These are phyloP conservation scores for Mastacembelus armatus DNA, from an alignment of 2,797 vertebrate species.

Conservation along the genomic window DNA sequence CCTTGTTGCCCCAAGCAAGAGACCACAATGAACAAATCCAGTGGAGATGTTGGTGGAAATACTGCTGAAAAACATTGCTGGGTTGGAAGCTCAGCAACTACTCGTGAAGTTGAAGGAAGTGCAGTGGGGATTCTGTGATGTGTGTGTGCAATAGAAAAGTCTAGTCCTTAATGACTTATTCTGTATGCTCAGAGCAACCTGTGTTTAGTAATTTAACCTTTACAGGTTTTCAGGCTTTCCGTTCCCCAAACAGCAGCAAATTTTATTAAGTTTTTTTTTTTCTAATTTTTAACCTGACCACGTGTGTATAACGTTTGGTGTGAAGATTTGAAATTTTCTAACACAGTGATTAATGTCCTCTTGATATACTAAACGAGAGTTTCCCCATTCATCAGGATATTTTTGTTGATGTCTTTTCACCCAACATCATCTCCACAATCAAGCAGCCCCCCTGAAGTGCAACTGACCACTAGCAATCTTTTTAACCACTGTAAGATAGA, in stretches of 20 bases:
- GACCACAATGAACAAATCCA: slow-evolving; percentile 68
- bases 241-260: too few species aligned
- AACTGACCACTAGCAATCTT: slow-evolving; percentile 29
- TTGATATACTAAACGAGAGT: slow-evolving; percentile 9
- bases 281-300: too few species aligned
- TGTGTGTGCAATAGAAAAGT: slow-evolving; percentile 29
- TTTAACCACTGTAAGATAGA: slow-evolving; percentile 29
- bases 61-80: slow-evolving; percentile 20
- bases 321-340: not conserved
- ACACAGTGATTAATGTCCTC: not conserved
- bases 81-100: slow-evolving; percentile 62
- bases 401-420: slow-evolving; percentile 38
- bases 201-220: slow-evolving; percentile 12
- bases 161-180: slow-evolving; percentile 45
- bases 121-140: slow-evolving; percentile 10
- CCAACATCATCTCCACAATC: slow-evolving; percentile 41
- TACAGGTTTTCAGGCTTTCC: too few species aligned
- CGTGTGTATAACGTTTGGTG: not conserved
- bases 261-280: slow-evolving; percentile 19
- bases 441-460: not conserved
- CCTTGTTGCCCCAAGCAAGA: slow-evolving; percentile 61
- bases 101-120: slow-evolving; percentile 52
- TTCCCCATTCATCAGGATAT: too few species aligned
- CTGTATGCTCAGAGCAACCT: slow-evolving; percentile 21
- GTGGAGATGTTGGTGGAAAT: slow-evolving; percentile 41